Conservation (phyloP, 1,140 invertebrate species). For the Hylaeus volcanicus region DNA sequence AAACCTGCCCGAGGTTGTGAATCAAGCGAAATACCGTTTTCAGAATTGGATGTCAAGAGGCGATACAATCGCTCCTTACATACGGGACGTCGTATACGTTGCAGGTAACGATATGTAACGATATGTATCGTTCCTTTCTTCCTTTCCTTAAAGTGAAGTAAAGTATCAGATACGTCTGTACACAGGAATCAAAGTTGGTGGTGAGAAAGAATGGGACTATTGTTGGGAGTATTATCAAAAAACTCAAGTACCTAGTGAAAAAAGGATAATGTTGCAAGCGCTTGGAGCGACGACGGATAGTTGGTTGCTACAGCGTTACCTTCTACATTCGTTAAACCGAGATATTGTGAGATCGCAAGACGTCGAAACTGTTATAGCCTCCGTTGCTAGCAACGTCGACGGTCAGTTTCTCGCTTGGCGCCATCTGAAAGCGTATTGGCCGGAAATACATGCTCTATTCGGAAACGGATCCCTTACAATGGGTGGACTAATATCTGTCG, state of each 20-base stretch:
- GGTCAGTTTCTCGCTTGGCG: conserved; percentile 88
- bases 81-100: conserved; percentile 88
- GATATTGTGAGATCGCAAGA: conserved; percentile 86
- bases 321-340: conserved; percentile 84
- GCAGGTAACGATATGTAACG: conserved; percentile 80
- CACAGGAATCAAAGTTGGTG: conserved; percentile 83
- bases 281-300: conserved; percentile 86
- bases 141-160: too few species aligned
- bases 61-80: conserved; percentile 84
- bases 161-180: neutral
- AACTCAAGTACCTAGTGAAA: conserved; percentile 86
- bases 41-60: conserved; percentile 84
- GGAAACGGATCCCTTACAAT: conserved; percentile 86
- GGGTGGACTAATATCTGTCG: conserved; percentile 85
- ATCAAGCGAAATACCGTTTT: conserved; percentile 84
- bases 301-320: conserved; percentile 87
- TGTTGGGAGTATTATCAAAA: conserved; percentile 87
- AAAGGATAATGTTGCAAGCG: conserved; percentile 85
- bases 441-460: conserved; percentile 83
- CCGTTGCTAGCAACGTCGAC: conserved; percentile 87
- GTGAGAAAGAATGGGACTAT: conserved; percentile 87
- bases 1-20: conserved; percentile 84
- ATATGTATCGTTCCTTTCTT: too few species aligned
- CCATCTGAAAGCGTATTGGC: conserved; percentile 88
- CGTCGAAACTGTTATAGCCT: conserved; percentile 84